Percentiles rank a stretch among this genome's conserved stretches.
Evolutionary conservation across 92 coral and sea anemone genomes (phyloP).

Genomic region (Desmophyllum pertusum): DNA sequence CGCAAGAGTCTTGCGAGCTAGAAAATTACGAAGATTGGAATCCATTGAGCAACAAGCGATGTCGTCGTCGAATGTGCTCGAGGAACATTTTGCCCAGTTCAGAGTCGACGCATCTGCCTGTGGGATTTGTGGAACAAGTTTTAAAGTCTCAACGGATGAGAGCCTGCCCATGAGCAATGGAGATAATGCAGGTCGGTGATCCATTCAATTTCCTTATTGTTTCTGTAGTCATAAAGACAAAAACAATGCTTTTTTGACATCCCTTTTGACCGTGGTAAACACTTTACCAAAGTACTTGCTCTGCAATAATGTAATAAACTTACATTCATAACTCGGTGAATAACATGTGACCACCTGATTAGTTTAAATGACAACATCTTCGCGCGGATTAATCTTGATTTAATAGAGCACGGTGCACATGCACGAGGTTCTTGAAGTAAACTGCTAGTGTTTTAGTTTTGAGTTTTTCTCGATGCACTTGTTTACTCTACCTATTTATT

Average conservation of each 20-base stretch:
- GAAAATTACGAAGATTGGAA: conserved; percentile 3
- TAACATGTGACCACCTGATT: too few species aligned
- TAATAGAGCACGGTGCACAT: too few species aligned
- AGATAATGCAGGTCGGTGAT: conserved; percentile 16
- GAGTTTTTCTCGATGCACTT: too few species aligned
- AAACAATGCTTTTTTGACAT: too few species aligned
- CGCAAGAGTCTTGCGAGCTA: not conserved
- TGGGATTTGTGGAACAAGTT: conserved; percentile 73
- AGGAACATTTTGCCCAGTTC: conserved; percentile 61
- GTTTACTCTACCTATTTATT: not conserved
- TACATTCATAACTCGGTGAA: not conserved
- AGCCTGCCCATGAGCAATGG: not conserved
- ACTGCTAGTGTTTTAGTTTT: too few species aligned
- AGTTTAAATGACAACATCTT: not conserved
- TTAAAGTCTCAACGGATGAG: not conserved
- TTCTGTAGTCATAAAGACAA: not conserved
- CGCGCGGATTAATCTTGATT: too few species aligned
- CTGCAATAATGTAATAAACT: not conserved
- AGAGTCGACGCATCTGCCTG: conserved; percentile 76
- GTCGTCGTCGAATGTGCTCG: not conserved
- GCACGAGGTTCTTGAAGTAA: too few species aligned
- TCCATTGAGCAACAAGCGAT: not conserved
- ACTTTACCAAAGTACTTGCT: too few species aligned
- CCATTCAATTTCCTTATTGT: not conserved
- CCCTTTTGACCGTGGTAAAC: too few species aligned